Evolutionary conservation across 2,888 invertebrate genomes (phyloP).

Genomic region (Philereme vetulata): DNA sequence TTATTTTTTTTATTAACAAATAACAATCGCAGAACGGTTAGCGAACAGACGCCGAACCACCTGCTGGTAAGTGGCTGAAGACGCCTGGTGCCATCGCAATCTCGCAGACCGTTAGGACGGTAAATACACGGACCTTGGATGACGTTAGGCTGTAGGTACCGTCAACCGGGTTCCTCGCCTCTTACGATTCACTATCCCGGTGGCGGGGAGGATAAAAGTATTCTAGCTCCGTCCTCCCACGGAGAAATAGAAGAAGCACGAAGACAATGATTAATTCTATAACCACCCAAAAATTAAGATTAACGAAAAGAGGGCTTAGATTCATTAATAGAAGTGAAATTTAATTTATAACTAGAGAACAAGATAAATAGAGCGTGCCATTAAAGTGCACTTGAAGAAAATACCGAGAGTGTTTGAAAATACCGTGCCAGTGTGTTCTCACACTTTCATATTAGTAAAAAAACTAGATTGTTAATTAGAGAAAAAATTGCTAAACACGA

Average conservation of each 20-base stretch:
- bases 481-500: background rate
- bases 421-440: too few relatives aligned
- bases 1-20: slow-evolving; percentile 17
- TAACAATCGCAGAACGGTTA: slow-evolving; percentile 12
- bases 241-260: slow-evolving; percentile 4
- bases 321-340: background rate
- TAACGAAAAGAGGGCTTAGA: background rate
- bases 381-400: background rate
- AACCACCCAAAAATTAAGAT: background rate
- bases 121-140: background rate
- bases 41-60: slow-evolving; percentile 5
- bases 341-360: background rate
- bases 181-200: slow-evolving; percentile 34
- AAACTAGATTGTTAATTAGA: background rate
- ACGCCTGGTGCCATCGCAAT: slow-evolving; percentile 1
- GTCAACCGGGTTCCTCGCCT: slow-evolving; percentile 28
- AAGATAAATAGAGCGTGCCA: background rate
- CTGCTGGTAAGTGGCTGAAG: slow-evolving; percentile 7
- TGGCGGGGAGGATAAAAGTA: slow-evolving; percentile 27
- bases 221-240: slow-evolving; percentile 31
- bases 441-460: too few relatives aligned
- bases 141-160: background rate
- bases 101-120: slow-evolving; percentile 12
- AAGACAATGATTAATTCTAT: background rate
- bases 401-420: too few relatives aligned